Percentiles rank a stretch among this genome's conserved stretches.
phyloP scores from a whole-genome alignment of 2,113 vertebrate genomes.

The Pelobates fuscus region DNA sequence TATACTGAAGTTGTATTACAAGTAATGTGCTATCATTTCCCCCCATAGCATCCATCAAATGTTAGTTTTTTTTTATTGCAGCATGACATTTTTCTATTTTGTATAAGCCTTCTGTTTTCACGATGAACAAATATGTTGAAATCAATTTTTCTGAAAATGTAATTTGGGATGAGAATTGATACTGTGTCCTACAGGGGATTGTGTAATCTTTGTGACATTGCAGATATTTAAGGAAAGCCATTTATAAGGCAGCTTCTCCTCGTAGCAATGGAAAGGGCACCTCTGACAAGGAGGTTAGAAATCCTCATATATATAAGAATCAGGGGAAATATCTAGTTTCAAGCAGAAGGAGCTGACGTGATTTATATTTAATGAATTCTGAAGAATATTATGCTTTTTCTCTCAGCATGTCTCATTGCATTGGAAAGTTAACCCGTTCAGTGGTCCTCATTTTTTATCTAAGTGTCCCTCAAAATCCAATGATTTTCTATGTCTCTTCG shows the following conservation, averaged over 20 bases:
- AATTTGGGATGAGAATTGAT: conserved; percentile 46
- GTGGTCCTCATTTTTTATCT: background rate
- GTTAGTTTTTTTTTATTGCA: conserved; percentile 17
- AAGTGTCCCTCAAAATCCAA: background rate
- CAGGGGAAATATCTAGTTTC: conserved; percentile 41
- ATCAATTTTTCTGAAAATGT: conserved; percentile 50
- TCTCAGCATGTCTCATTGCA: background rate
- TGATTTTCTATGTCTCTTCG: background rate
- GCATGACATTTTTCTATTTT: conserved; percentile 38
- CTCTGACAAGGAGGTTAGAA: conserved; percentile 38
- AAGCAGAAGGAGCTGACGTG: background rate
- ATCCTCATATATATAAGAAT: conserved; percentile 22
- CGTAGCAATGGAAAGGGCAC: conserved; percentile 30
- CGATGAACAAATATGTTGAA: conserved; percentile 31
- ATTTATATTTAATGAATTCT: conserved; percentile 34
- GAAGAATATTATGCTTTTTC: conserved; percentile 7
- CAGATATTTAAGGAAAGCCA: conserved; percentile 46
- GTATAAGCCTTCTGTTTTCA: conserved; percentile 38
- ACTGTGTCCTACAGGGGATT: conserved; percentile 37
- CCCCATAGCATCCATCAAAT: conserved; percentile 1
- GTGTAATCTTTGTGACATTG: conserved; percentile 36
- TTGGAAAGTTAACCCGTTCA: background rate
- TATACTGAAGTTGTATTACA: background rate
- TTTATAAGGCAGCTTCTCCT: conserved; percentile 38
- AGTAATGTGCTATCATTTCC: conserved; percentile 13